Percentiles rank a stretch among this genome's conserved stretches.
These are phyloP conservation scores for Muscicapa adusta DNA, from an alignment of 2,113 vertebrate species.

Conservation along the genomic window DNA sequence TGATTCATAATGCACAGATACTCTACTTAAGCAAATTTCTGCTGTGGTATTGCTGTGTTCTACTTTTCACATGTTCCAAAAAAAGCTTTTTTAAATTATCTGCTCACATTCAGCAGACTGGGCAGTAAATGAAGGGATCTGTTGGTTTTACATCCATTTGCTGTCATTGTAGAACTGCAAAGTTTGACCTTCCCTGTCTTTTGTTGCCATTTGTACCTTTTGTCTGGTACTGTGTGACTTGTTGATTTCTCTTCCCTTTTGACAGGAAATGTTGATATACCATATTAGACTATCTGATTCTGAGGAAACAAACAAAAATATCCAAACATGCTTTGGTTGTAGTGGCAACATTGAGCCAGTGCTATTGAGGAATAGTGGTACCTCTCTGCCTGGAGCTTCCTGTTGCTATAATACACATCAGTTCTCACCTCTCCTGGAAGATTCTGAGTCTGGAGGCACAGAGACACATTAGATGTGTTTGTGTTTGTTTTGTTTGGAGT, in stretches of 20 bases:
- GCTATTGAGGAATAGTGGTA: not conserved
- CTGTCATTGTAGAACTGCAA: not conserved
- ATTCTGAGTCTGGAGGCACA: not conserved
- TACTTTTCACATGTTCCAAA: not conserved
- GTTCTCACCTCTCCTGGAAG: constrained; percentile 6
- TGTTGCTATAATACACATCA: not conserved
- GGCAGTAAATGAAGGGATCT: not conserved
- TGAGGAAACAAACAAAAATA: not conserved
- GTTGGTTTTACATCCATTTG: not conserved
- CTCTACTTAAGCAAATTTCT: not conserved
- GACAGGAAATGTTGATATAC: not conserved
- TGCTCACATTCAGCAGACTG: not conserved
- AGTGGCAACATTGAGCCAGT: not conserved
- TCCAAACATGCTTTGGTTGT: fast-evolving
- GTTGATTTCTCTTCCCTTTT: not conserved
- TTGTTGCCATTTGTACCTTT: not conserved
- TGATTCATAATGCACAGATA: not conserved
- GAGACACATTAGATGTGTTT: constrained; percentile 41
- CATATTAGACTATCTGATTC: not conserved
- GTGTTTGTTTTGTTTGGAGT: constrained; percentile 47
- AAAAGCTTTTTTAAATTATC: not conserved
- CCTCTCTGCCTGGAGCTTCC: constrained; percentile 34
- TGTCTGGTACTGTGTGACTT: not conserved
- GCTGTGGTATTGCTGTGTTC: not conserved
- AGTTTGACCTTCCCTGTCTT: not conserved